Base-by-base conservation (phyloP, 2,888 invertebrate genomes). In the Pollenia griseotomentosa region DNA sequence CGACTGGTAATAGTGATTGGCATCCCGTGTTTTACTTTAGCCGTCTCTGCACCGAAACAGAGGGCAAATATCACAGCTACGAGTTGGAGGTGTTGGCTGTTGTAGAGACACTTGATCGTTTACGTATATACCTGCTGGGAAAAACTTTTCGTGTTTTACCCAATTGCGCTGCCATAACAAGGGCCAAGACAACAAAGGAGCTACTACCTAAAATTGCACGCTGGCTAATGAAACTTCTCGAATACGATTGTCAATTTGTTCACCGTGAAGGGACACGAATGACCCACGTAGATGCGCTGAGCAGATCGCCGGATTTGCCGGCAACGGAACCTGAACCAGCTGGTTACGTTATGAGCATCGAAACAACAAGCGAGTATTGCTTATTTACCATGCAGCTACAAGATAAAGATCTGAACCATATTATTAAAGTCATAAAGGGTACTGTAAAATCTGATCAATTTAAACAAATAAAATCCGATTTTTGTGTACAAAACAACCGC, bases 281-380 rank as follows among this genome's bases (percentile, higher is more conserved):
- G 87, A 85, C 84, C 10, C 85, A 88, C 42, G 88, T 88, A 1
- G 86, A 89, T 73, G 55, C 61, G 7, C 73, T 88, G 2, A 88
- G 88, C 63, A 65, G 88, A 12, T 78, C 80, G 46, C 77, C 87
- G 11, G 23, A 53, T 53, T 53, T 53, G 14, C 11, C 53, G 14
- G 53, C 11, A 53, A 11, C 8, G 53, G 53, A n/a, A 53, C 5
- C 53, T 11, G n/a, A 53, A 53, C 53, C n/a, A 11, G 53, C 46
- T 8, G 46, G 46, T 46, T 46, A 8, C 46, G 46, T 46, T 46
- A 46, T 46, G 10, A 46, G 46, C 46, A 10, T 46, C 14, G 5
- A 53, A 14, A 5, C 14, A 5, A 5, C 8, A 11, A n/a, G 53
- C n/a, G 53, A n/a, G 5, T 8, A 53, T 14, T 53, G 11, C 10